phyloP scores from a whole-genome alignment of 2,797 vertebrate species.

The Pelochelys cantorii region DNA sequence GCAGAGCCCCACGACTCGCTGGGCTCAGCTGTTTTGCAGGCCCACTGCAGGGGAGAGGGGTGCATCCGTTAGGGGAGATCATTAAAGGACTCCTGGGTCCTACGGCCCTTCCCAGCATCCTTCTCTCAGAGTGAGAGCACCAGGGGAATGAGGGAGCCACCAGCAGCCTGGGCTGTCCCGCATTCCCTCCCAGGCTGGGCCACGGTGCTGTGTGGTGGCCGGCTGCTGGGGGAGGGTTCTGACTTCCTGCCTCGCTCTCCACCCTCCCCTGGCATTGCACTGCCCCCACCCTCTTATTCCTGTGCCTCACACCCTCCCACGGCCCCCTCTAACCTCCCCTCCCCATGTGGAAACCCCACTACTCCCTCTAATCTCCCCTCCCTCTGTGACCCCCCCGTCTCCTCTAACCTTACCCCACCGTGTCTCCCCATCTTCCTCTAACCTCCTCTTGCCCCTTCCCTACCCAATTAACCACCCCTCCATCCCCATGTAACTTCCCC shows the following conservation, averaged over 20 bases:
- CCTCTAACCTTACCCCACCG: neutral
- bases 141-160: too few species aligned
- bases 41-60: neutral
- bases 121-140: neutral
- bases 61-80: neutral
- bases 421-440: neutral
- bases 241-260: neutral
- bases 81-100: neutral
- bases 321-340: neutral
- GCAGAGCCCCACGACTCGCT: accelerated
- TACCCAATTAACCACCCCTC: neutral
- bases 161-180: too few species aligned
- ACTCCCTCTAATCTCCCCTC: neutral
- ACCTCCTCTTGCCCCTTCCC: neutral
- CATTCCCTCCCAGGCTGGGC: neutral
- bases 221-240: neutral
- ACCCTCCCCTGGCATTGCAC: neutral
- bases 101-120: neutral
- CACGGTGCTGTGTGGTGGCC: neutral
- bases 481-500: neutral
- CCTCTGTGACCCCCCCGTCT: neutral
- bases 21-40: neutral
- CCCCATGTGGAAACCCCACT: neutral
- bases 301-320: too few species aligned
- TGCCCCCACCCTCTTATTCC: neutral